phyloP scores from a whole-genome alignment of 2,888 invertebrate species.

The Lasius platythorax region DNA sequence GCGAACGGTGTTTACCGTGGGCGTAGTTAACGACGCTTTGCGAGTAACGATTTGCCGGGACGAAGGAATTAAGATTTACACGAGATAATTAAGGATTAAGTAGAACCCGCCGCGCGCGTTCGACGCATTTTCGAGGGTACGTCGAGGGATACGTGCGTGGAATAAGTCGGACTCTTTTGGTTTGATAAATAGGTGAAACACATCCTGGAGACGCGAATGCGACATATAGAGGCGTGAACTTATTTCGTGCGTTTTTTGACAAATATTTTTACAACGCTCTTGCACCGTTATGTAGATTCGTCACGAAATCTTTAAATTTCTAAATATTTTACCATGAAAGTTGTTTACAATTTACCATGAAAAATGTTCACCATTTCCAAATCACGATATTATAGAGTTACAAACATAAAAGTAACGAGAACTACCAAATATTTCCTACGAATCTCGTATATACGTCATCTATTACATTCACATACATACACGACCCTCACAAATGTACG shows the following conservation, averaged over 20 bases:
- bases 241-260: not conserved
- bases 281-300: not conserved
- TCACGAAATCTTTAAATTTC: not conserved
- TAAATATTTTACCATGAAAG: not conserved
- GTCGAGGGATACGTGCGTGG: conserved; percentile 38
- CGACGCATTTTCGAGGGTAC: conserved; percentile 41
- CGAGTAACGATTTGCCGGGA: conserved; percentile 47
- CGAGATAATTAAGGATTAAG: conserved; percentile 53
- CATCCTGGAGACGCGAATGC: conserved; percentile 46
- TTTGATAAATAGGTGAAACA: conserved; percentile 52
- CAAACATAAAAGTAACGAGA: not conserved
- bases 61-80: conserved; percentile 55
- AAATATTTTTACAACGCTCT: conserved; percentile 34
- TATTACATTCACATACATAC: conserved; percentile 4
- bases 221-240: not conserved
- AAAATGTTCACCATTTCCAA: not conserved
- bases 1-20: conserved; percentile 49
- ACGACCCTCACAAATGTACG: conserved; percentile 13
- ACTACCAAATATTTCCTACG: not conserved
- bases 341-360: not conserved
- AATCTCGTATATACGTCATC: not conserved
- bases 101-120: conserved; percentile 32
- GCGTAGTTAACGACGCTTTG: conserved; percentile 49
- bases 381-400: not conserved
- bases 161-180: conserved; percentile 34